Evolutionary conservation across 2,797 vertebrate genomes (phyloP).

Genomic region (Parauchenoglanis punctatus): DNA sequence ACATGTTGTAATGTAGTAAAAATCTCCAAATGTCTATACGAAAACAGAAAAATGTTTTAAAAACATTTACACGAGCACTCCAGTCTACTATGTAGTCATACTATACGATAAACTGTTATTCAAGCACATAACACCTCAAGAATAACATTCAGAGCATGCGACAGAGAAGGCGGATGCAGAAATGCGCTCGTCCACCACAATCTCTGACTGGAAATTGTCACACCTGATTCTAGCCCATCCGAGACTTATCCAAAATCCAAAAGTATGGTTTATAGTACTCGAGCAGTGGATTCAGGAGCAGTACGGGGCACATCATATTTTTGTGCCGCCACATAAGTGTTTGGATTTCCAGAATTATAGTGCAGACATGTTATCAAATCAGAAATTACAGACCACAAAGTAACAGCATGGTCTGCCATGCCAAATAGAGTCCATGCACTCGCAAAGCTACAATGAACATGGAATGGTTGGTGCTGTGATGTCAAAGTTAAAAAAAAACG

Average conservation of each 20-base stretch:
- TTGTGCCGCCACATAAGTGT: neutral
- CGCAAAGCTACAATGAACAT: too few species aligned
- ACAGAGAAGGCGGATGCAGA: neutral
- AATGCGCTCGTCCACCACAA: neutral
- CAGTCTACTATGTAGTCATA: neutral
- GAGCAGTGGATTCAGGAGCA: neutral
- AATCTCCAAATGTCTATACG: neutral
- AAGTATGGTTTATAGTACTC: neutral
- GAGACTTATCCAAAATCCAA: conserved; percentile 6
- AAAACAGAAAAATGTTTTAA: neutral
- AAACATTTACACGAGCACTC: neutral
- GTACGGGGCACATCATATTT: too few species aligned
- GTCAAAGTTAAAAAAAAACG: neutral
- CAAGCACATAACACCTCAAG: neutral
- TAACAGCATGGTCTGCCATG: neutral
- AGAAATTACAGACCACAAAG: neutral
- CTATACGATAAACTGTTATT: neutral
- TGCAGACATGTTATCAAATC: neutral
- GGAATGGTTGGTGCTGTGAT: neutral
- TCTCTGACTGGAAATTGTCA: neutral
- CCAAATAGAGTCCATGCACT: neutral
- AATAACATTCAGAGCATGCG: neutral
- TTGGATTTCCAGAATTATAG: neutral
- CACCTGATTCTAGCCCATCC: neutral
- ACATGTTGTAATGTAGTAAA: neutral